Evolutionary conservation across 2,797 vertebrate species (phyloP), one percentile per base, ranked within the genome.

Genomic region (Varecia variegata): DNA sequence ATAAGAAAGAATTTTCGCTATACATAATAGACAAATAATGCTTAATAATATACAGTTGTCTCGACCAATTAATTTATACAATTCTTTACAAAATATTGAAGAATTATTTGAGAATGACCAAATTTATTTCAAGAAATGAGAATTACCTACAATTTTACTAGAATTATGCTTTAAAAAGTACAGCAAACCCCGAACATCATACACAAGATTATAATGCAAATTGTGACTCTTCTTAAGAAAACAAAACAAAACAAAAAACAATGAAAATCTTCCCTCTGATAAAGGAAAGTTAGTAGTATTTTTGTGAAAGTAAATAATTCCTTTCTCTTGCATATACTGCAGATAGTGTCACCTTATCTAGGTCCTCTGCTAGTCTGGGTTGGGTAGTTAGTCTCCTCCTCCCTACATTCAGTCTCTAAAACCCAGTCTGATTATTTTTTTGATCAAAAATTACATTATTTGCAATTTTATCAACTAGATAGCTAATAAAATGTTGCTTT

Each of bases 121-220:
- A 82, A 13, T 67, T 84, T 4, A 73, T 74, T 6, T 85, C 84
- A 70, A 93, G 50, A 89, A 93, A 67, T 43, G 2, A 79, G 7
- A 80, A 54, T 74, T 74, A 18, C 18, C 14, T 90, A 62, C 6
- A 94, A 12, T 87, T 87, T 68, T 65, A 30, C 40, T 71, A 85
- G 10, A 74, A 5, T 52, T 84, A 70, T 5, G 18, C 17, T 56
- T 25, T 47, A 79, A 65, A 40, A 27, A 30, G 18, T 30, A 74
- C 5, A 58, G 35, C 14, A 86, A 77, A 54, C 11, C 58, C 50
- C 7, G 95, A 86, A 32, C 20, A 85, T 23, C 1, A 43, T 32
- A 62, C 1, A 1, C 80, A 14, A 45, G 3, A 86, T 45, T 70
- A 27, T 21, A 80, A 17, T 73, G 70, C 35, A 84, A 45, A 88